phyloP scores from a whole-genome alignment of 2,797 vertebrate genomes.

The Enteromius treurensis region DNA sequence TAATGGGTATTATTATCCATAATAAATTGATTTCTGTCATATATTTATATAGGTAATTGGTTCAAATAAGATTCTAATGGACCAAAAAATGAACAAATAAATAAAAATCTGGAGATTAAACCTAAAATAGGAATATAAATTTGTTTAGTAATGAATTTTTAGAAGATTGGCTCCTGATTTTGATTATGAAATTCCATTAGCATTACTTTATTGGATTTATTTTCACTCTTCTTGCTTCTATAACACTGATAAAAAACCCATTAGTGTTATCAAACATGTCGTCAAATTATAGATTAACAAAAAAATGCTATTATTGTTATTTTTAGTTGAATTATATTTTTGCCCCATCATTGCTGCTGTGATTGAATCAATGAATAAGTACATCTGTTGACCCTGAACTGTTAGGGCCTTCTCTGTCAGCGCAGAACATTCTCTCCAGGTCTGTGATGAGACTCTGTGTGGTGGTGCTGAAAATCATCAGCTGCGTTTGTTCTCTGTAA shows the following conservation, averaged over 20 bases:
- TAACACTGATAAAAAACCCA: background rate
- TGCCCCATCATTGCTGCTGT: background rate
- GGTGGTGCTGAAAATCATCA: conserved; percentile 51
- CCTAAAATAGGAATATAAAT: background rate
- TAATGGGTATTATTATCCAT: background rate
- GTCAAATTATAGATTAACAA: background rate
- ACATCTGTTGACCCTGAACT: conserved; percentile 3
- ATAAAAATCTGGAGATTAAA: background rate
- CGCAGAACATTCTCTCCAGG: conserved; percentile 21
- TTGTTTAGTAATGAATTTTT: conserved; percentile 4
- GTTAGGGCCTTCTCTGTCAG: background rate
- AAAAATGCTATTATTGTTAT: conserved; percentile 6
- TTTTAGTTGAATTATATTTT: conserved; percentile 42
- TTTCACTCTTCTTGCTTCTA: background rate
- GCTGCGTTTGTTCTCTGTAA: conserved; percentile 73
- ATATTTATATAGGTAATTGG: background rate
- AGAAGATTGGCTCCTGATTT: background rate
- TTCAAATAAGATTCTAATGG: background rate
- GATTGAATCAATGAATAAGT: conserved; percentile 21
- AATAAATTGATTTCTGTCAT: background rate
- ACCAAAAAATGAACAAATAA: background rate
- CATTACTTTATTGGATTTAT: conserved; percentile 2
- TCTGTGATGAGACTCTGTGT: conserved; percentile 36
- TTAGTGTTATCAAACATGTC: conserved; percentile 24
- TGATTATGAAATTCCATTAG: conserved; percentile 6